Percentiles rank a stretch among this genome's conserved stretches.
These are phyloP conservation scores for Zaprionus bogoriensis DNA, from an alignment of 2,888 invertebrate genomes.

Conservation along the genomic window DNA sequence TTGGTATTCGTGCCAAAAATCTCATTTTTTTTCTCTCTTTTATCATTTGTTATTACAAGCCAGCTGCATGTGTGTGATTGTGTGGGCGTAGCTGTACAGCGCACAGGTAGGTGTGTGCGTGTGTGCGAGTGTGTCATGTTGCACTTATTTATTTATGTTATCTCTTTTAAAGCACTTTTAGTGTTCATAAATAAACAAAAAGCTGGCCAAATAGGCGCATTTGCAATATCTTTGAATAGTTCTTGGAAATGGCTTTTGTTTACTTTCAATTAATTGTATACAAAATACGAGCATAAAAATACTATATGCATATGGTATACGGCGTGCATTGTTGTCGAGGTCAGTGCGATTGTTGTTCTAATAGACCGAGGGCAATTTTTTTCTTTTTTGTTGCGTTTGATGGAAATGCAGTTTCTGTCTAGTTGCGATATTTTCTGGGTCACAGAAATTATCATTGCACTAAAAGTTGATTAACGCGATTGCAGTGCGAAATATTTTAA, in stretches of 20 bases:
- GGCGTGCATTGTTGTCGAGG: slow-evolving; percentile 29
- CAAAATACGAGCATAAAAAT: slow-evolving; percentile 25
- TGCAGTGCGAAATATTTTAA: too few species aligned
- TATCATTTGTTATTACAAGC: background rate
- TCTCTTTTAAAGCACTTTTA: slow-evolving; percentile 36
- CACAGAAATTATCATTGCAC: background rate
- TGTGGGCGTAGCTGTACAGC: background rate
- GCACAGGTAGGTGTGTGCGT: too few species aligned
- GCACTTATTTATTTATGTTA: slow-evolving; percentile 40
- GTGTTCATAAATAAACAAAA: slow-evolving; percentile 29
- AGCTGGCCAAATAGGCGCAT: slow-evolving; percentile 5
- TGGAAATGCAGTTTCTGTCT: background rate
- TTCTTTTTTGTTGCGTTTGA: too few species aligned
- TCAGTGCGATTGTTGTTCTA: slow-evolving; percentile 22
- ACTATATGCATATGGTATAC: slow-evolving; percentile 7
- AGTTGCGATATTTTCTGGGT: too few species aligned
- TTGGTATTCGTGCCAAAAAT: slow-evolving; percentile 33
- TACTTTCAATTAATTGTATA: slow-evolving; percentile 41
- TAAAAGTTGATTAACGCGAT: too few species aligned
- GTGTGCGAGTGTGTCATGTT: too few species aligned
- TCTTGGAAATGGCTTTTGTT: slow-evolving; percentile 29
- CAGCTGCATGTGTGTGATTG: slow-evolving; percentile 3
- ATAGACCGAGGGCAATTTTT: background rate
- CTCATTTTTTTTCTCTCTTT: slow-evolving; percentile 1
- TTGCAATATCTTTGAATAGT: slow-evolving; percentile 33